phyloP scores from a whole-genome alignment of 2,113 vertebrate species.

The Corydoras maculifer region DNA sequence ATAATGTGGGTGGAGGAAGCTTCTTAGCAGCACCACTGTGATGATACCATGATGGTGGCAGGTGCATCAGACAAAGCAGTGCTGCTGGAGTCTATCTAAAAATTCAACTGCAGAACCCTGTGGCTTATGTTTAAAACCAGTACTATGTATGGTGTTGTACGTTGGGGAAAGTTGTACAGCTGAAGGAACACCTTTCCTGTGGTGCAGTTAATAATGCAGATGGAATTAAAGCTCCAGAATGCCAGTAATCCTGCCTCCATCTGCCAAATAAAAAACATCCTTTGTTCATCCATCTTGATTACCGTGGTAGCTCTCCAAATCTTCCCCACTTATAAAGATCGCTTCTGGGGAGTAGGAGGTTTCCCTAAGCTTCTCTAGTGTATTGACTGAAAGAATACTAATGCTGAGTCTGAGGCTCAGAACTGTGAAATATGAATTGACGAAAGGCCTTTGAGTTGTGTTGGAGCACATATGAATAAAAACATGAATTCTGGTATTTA shows the following conservation, averaged over 20 bases:
- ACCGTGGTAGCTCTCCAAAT: slow-evolving; percentile 13
- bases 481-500: neutral
- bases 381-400: neutral
- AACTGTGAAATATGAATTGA: neutral
- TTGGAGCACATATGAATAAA: neutral
- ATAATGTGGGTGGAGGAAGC: too few relatives aligned
- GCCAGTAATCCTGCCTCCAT: slow-evolving; percentile 18
- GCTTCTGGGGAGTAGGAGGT: neutral
- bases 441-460: neutral
- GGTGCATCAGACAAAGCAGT: too few relatives aligned
- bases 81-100: too few relatives aligned
- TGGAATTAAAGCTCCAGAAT: slow-evolving; percentile 15
- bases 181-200: neutral
- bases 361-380: neutral
- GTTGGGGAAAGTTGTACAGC: slow-evolving; percentile 2
- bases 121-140: neutral
- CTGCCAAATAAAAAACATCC: slow-evolving; percentile 25
- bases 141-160: slow-evolving; percentile 1
- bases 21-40: too few relatives aligned
- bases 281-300: slow-evolving; percentile 33
- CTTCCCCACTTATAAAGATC: neutral
- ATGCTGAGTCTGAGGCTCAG: too few relatives aligned
- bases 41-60: too few relatives aligned
- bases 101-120: too few relatives aligned
- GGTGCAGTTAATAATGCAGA: slow-evolving; percentile 14